phyloP scores from a whole-genome alignment of 2,888 invertebrate species.

The Napeogenes inachia region DNA sequence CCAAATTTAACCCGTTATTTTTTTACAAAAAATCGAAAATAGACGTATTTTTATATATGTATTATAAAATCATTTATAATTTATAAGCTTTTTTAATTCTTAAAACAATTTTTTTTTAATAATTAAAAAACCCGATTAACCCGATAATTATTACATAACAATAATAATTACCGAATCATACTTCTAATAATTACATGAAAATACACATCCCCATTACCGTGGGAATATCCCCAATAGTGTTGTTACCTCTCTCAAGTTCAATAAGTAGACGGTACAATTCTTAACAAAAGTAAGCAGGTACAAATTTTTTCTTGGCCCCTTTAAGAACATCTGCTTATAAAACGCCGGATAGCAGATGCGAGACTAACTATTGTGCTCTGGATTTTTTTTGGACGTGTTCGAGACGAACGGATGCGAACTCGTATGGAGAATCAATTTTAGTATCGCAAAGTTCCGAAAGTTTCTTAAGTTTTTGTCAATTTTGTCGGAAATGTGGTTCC shows the following conservation, averaged over 20 bases:
- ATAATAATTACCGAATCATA: too few relatives aligned
- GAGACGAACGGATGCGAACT: conserved; percentile 32
- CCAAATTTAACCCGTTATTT: too few relatives aligned
- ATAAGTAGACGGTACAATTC: conserved; percentile 44
- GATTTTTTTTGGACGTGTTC: conserved; percentile 43
- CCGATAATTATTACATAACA: too few relatives aligned
- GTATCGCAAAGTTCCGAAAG: conserved; percentile 52
- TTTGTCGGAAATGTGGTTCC: conserved; percentile 32
- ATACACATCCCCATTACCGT: conserved; percentile 17
- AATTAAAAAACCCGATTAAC: too few relatives aligned
- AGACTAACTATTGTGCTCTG: conserved; percentile 50
- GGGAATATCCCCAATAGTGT: conserved; percentile 31
- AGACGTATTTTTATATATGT: too few relatives aligned
- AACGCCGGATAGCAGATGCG: conserved; percentile 65
- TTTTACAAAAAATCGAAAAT: too few relatives aligned
- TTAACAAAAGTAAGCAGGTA: conserved; percentile 53
- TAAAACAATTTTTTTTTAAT: too few relatives aligned
- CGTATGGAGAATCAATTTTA: conserved; percentile 53
- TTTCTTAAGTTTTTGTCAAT: conserved; percentile 41
- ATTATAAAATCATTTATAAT: too few relatives aligned
- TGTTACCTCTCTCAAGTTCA: conserved; percentile 53
- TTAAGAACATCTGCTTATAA: conserved; percentile 57
- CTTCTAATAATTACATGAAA: not conserved
- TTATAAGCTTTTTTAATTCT: too few relatives aligned
- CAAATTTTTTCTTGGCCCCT: conserved; percentile 53